Conservation (phyloP, 2,113 vertebrate genomes). For the Alosa alosa region DNA sequence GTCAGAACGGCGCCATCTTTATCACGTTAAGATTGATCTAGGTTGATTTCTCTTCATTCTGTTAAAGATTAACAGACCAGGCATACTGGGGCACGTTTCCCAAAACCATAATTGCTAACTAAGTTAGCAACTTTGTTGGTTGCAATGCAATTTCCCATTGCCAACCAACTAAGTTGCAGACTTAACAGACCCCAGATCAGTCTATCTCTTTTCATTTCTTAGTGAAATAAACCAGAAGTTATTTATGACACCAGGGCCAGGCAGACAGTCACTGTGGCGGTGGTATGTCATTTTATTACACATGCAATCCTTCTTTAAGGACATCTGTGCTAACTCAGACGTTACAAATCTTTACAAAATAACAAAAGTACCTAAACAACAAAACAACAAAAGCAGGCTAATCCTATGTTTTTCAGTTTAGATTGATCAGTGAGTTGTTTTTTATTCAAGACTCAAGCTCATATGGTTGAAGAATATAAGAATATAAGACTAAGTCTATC, state of each 20-base stretch:
- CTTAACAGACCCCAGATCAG: no score
- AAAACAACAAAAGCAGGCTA: no score
- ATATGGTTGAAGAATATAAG: neutral
- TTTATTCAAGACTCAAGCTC: neutral
- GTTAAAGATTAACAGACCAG: no score
- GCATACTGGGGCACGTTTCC: no score
- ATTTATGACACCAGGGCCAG: neutral
- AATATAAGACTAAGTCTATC: neutral
- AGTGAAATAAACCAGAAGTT: neutral
- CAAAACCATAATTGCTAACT: no score
- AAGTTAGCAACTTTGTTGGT: no score
- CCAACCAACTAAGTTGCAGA: no score
- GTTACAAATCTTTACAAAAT: neutral
- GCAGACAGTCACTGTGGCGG: neutral
- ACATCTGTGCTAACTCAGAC: neutral
- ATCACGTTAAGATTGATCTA: neutral
- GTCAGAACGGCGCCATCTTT: neutral
- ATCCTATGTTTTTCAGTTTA: neutral
- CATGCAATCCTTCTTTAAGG: no score
- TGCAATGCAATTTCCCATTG: no score
- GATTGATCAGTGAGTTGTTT: neutral
- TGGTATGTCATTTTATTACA: no score
- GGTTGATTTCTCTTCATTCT: no score
- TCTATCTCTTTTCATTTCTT: neutral
- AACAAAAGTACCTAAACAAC: neutral